These are phyloP conservation scores for Scaptomyza tumidula DNA, from an alignment of 2,888 invertebrate species.

Conservation along the genomic window DNA sequence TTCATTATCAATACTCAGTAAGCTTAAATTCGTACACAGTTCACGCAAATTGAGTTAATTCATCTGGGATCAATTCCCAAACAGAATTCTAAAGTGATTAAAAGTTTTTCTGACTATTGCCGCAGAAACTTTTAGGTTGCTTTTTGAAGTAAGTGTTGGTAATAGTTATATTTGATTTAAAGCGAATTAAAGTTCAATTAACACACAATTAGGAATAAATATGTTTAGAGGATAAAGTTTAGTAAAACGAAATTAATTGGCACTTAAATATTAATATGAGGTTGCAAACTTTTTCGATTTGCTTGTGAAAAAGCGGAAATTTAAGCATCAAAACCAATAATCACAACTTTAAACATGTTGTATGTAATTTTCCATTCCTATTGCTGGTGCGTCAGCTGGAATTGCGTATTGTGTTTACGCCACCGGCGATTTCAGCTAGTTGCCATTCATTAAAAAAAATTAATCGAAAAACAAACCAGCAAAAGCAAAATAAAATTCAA, in stretches of 20 bases:
- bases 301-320: background rate
- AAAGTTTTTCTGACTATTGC: conserved; percentile 3
- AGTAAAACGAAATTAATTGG: background rate
- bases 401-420: conserved; percentile 46
- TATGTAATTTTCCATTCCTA: conserved; percentile 32
- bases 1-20: conserved; percentile 45
- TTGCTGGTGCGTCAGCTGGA: conserved; percentile 12
- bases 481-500: background rate
- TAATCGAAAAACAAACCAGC: background rate
- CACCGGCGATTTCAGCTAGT: conserved; percentile 30
- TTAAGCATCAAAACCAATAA: conserved; percentile 5
- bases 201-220: too few species aligned
- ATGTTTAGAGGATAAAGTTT: too few species aligned
- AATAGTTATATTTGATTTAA: background rate
- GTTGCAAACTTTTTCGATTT: background rate
- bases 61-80: conserved; percentile 1
- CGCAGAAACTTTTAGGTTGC: background rate
- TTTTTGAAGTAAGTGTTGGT: background rate
- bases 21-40: conserved; percentile 9
- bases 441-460: background rate
- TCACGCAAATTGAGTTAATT: conserved; percentile 22
- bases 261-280: too few species aligned
- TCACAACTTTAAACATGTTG: conserved; percentile 10
- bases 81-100: background rate
- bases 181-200: background rate